Evolutionary conservation across 2,113 vertebrate genomes (phyloP).

Genomic region (Physeter macrocephalus): DNA sequence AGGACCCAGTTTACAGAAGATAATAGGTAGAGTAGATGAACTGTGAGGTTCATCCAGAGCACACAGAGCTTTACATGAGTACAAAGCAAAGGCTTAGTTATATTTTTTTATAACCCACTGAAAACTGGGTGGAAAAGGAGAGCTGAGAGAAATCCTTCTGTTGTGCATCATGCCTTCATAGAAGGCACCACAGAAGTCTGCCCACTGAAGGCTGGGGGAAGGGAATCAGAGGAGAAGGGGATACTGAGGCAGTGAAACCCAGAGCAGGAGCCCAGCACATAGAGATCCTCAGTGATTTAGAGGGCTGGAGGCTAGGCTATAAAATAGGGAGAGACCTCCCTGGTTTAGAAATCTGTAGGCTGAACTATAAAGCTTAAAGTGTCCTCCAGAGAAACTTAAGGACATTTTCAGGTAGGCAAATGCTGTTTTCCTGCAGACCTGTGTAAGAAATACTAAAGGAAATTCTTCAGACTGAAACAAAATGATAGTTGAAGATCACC

Average conservation of each 20-base stretch:
- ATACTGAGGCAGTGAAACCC: not conserved
- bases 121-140: not conserved
- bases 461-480: not conserved
- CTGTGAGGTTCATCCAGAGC: not conserved
- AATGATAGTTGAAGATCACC: not conserved
- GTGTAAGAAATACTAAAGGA: not conserved
- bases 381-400: not conserved
- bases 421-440: not conserved
- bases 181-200: not conserved
- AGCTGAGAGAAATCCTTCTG: not conserved
- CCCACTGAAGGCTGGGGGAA: not conserved
- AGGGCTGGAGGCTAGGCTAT: not conserved
- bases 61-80: not conserved
- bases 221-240: not conserved
- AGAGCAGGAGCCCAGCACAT: not conserved
- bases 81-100: not conserved
- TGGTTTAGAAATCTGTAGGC: not conserved
- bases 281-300: not conserved
- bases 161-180: not conserved
- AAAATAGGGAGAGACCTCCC: not conserved
- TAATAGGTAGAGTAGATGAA: not conserved
- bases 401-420: not conserved
- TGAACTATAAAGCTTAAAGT: not conserved
- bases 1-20: not conserved
- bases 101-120: no score